Base-by-base conservation (phyloP, 2,113 vertebrate genomes). In the Kobus ellipsiprymnus region DNA sequence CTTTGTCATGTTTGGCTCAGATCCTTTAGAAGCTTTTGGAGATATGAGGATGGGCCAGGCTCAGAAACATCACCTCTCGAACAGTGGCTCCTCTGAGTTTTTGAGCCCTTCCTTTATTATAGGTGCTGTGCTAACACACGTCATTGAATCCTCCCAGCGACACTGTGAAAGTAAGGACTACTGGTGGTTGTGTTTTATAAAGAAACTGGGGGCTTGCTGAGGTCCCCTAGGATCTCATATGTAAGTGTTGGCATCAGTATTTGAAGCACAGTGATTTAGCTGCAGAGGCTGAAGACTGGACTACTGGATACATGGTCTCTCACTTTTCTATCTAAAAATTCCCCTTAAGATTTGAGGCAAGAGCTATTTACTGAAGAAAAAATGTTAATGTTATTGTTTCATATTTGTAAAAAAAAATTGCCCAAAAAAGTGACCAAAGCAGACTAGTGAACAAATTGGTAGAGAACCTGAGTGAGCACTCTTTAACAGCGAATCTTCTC, bases 331-430 rank as follows among this genome's bases (percentile, higher is more conserved):
- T 78, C n/a, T 50, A 21, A n/a, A 82, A 59, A 15, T 29, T 87
- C 7, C 55, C 55, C 54, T 57, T 80, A 52, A 40, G 16, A 87
- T 36, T 7, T 30, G 36, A 94, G 40, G 27, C 55, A 90, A 83
- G 57, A 88, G 48, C 27, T 83, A 0, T 62, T 97, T 57, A 67
- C 30, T 46, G 15, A 96, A 94, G 48, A 85, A 90, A 89, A 94
- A 92, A 52, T 10, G 29, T 14, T 48, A 55, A 62, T 44, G 5
- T 29, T 84, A 81, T 36, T 87, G 30, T 30, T 77, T 82, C 87
- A 29, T 62, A 60, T 96, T 74, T 87, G 33, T 71, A 44, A 74
- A 93, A 77, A 93, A 96, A 36, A 46, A 55, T 11, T 77, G 5
- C 30, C 83, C 54, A 60, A n/a, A 87, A 86, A 46, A 21, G 74